Evolutionary conservation across 92 coral and sea anemone species (phyloP), one percentile per base, ranked within the genome.

Genomic region (Heliopora coerulea): DNA sequence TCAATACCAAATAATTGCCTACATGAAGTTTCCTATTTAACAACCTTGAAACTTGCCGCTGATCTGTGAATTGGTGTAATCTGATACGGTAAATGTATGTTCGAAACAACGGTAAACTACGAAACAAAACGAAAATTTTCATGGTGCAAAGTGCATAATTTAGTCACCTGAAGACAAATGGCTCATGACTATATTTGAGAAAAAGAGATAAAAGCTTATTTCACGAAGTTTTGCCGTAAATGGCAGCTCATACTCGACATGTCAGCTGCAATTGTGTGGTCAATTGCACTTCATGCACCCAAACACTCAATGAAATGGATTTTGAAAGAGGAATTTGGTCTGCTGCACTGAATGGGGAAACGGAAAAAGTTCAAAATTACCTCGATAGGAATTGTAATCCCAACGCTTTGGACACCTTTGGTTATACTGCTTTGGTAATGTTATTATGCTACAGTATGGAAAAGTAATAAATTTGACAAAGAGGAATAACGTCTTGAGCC

Each of bases 251-350:
- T 14, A 27, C 44, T 6, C 57, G 37, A 34, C 24, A 37, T 25
- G 52, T 27, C 23, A 37, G 18, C 49, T 92, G 97, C 59, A 65
- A 74, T 11, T 92, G 97, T 77, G 65, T 75, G 17, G 85, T 86
- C 27, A 79, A 79, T 6, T 74, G 91, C 32, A 70, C 83, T 31
- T 15, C 80, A 37, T 89, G 60, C 49, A 77, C 88, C 34, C 98
- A 93, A 73, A 82, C 84, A 18, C 59, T 90, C 68, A 61, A 84
- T 42, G 98, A 93, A 80, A 85, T 93, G 95, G 98, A 89, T 54
- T 93, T 93, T 81, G 84, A 80, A 18, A 83, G 98, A 70, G 98
- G 98, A 63, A 69, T 93, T 29, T 93, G 98, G 98, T 80, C 83
- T 57, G 96, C 96, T 23, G 95, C 98, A 15, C 74, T 86, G 78